Evolutionary conservation across 2,797 vertebrate species (phyloP).

Genomic region (Mus spretus): DNA sequence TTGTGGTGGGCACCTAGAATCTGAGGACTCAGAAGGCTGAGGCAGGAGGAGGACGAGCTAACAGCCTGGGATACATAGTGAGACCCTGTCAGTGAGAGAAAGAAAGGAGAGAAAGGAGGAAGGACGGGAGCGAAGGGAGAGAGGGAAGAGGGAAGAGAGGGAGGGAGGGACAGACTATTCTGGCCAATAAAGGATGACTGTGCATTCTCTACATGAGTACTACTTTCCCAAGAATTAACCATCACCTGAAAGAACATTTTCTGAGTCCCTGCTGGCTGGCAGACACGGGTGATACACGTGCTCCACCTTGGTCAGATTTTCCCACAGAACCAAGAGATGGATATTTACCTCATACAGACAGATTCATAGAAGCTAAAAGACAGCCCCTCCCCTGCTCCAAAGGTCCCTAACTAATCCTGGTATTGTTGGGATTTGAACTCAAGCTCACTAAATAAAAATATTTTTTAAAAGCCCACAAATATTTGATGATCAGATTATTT

Average conservation of each 20-base stretch:
- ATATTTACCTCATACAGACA: neutral
- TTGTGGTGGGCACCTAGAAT: neutral
- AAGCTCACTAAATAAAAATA: neutral
- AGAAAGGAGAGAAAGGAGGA: neutral
- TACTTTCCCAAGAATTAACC: slow-evolving; percentile 18
- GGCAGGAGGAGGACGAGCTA: neutral
- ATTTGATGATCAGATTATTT: slow-evolving; percentile 33
- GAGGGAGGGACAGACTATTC: neutral
- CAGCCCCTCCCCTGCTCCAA: neutral
- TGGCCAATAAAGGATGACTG: neutral
- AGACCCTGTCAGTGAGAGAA: neutral
- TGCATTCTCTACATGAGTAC: neutral
- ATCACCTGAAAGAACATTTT: neutral
- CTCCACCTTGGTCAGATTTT: neutral
- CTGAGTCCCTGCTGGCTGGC: neutral
- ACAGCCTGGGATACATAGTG: neutral
- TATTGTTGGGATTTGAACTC: neutral
- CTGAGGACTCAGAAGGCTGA: neutral
- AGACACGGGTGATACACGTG: neutral
- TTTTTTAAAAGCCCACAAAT: neutral
- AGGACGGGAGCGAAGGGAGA: neutral
- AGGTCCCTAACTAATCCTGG: neutral
- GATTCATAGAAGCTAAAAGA: neutral
- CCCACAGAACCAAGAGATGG: neutral
- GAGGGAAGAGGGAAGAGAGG: too few species aligned